Evolutionary conservation across 1,140 invertebrate species (phyloP), one percentile per base, ranked within the genome.

Genomic region (Uloborus diversus): DNA sequence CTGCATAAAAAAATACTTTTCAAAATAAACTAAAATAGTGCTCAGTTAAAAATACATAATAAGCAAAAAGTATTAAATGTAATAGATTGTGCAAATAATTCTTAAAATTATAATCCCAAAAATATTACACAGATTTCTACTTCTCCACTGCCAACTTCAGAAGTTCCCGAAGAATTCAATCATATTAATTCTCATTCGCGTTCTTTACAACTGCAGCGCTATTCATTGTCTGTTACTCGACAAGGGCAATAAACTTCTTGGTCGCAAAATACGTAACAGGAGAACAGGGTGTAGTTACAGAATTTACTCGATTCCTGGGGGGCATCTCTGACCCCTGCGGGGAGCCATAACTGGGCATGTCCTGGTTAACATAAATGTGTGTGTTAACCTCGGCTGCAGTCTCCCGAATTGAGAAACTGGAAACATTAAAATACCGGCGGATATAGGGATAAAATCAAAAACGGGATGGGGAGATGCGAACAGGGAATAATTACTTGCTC

Each of bases 401-500:
- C 17, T 42, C 17, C 37, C 37, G 37, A 42, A 9, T 42, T 9
- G 9, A 25, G n/a, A 53, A 14, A 53, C 25, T 59, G 25, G 37
- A 32, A 37, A 33, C 66, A 69, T 69, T 69, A 69, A 69, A 71
- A 71, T 37, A 51, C 28, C 9, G 23, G 4, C n/a, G 56, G 53
- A 61, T 57, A 59, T 69, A 71, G 53, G 33, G 25, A 23, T 71
- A 47, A 57, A 47, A 61, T 51, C 32, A 71, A 71, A 71, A 71
- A 71, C 69, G 51, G 69, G 69, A 71, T 59, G 69, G 23, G 69
- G 53, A 59, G 56, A 59, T 59, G 56, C 56, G 56, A 59, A 71
- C 59, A 42, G 69, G 69, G 69, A 71, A 71, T 71, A 71, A 71
- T 71, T 71, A 71, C 69, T 59, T 27, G 69, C 35, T 3, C 28